These are phyloP conservation scores for Agrochola lychnidis DNA, from an alignment of 2,888 invertebrate genomes.

Conservation along the genomic window DNA sequence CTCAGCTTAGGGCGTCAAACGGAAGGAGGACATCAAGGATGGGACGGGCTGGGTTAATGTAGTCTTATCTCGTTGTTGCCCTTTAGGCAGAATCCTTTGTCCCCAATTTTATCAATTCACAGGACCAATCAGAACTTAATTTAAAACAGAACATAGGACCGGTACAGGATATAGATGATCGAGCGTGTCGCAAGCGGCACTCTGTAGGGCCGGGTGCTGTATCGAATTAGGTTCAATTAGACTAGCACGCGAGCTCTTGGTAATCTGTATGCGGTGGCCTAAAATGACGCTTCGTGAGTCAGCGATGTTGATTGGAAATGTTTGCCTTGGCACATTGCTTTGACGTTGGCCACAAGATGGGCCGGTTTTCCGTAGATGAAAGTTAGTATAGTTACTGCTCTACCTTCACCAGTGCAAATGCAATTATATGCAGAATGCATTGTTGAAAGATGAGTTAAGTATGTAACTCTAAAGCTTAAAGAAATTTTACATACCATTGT, in stretches of 20 bases:
- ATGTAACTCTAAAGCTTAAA: neutral
- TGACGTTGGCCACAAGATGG: neutral
- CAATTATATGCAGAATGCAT: neutral
- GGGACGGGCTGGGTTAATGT: neutral
- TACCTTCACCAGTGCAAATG: neutral
- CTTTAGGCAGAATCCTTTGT: too few species aligned
- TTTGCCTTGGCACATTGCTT: neutral
- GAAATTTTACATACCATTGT: neutral
- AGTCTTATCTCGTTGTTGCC: neutral
- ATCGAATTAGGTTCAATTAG: slow-evolving; percentile 75
- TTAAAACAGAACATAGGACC: slow-evolving; percentile 20
- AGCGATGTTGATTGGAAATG: neutral
- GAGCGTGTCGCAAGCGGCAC: slow-evolving; percentile 52
- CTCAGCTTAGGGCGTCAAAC: too few species aligned
- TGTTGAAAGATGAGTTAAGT: neutral
- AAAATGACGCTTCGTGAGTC: slow-evolving; percentile 51
- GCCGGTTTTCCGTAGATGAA: neutral
- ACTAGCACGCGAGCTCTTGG: slow-evolving; percentile 70
- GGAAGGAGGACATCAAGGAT: too few species aligned
- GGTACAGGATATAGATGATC: slow-evolving; percentile 62
- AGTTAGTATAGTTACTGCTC: neutral
- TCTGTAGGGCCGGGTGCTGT: slow-evolving; percentile 64
- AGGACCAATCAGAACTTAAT: neutral
- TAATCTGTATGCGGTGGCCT: slow-evolving; percentile 59
- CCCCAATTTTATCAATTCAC: slow-evolving; percentile 8